phyloP scores from a whole-genome alignment of 92 coral and sea anemone genomes.

The Palythoa caribaeorum region DNA sequence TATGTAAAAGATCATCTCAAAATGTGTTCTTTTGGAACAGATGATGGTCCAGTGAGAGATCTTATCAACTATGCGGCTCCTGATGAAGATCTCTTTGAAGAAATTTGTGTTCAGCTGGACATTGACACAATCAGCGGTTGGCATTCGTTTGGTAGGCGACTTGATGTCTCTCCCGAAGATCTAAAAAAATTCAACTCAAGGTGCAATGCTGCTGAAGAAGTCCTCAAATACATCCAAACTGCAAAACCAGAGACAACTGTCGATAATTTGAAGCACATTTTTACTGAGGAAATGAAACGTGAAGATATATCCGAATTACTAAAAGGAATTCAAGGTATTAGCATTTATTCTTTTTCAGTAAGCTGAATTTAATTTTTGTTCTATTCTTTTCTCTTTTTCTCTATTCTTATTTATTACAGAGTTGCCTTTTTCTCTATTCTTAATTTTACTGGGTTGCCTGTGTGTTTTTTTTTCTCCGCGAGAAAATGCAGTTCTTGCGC shows the following conservation, averaged over 20 bases:
- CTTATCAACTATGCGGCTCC: not conserved
- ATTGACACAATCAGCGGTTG: not conserved
- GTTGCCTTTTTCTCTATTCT: too few relatives aligned
- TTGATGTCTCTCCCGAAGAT: not conserved
- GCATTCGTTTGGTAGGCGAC: not conserved
- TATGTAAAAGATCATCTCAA: not conserved
- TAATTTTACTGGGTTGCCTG: too few relatives aligned
- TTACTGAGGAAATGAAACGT: not conserved
- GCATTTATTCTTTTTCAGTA: not conserved
- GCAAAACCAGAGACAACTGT: constrained; percentile 16
- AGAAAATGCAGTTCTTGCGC: too few relatives aligned
- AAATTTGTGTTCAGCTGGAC: constrained; percentile 11
- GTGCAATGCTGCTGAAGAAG: constrained; percentile 23
- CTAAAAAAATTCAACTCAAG: not conserved
- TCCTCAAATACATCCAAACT: constrained; percentile 6
- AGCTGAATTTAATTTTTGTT: too few relatives aligned
- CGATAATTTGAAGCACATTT: not conserved
- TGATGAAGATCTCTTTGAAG: constrained; percentile 7
- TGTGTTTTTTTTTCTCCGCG: too few relatives aligned
- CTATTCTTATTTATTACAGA: too few relatives aligned
- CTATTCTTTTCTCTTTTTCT: too few relatives aligned
- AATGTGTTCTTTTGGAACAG: not conserved
- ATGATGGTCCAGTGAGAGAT: not conserved
- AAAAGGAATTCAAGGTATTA: not conserved
- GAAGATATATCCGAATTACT: not conserved